phyloP scores from a whole-genome alignment of 37 sponge, comb jelly and placozoan genomes.

The Aphrocallistes beatrix region DNA sequence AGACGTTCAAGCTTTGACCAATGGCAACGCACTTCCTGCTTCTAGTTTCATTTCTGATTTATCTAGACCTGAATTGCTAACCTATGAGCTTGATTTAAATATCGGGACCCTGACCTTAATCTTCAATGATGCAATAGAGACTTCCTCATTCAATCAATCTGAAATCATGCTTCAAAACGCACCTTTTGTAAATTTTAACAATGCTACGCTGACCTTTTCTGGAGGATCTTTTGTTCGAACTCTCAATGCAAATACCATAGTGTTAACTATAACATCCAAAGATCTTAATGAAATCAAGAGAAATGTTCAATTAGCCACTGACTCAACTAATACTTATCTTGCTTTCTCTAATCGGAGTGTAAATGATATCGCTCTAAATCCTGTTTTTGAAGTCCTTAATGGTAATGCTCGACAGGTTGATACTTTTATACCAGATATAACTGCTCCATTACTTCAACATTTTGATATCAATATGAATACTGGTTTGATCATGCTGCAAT shows the following conservation, averaged over 20 bases:
- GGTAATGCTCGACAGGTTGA: conserved; percentile 38
- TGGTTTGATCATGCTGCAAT: conserved; percentile 42
- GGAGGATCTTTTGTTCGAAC: conserved; percentile 31
- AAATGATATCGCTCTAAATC: conserved; percentile 63
- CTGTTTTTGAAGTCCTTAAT: conserved; percentile 18
- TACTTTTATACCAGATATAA: conserved; percentile 45
- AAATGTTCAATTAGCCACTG: conserved; percentile 42
- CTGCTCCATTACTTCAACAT: conserved; percentile 35
- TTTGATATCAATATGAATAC: conserved; percentile 59
- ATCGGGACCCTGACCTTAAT: conserved; percentile 45
- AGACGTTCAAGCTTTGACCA: conserved; percentile 77
- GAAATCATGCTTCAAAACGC: conserved; percentile 33
- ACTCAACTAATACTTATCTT: conserved; percentile 36
- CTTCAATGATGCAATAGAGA: conserved; percentile 67
- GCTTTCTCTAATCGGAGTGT: conserved; percentile 24
- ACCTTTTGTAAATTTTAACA: conserved; percentile 26
- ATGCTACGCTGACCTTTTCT: conserved; percentile 28
- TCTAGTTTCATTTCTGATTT: conserved; percentile 41
- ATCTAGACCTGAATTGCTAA: conserved; percentile 33
- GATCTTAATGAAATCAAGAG: conserved; percentile 76
- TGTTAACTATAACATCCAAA: conserved; percentile 19
- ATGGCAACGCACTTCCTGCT: conserved; percentile 55
- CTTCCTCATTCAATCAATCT: conserved; percentile 32
- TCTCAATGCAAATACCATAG: conserved; percentile 17
- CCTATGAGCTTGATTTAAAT: conserved; percentile 60